Evolutionary conservation across 2,888 invertebrate genomes (phyloP), one percentile per base, ranked within the genome.

Genomic region (Dolichomitus sp.): DNA sequence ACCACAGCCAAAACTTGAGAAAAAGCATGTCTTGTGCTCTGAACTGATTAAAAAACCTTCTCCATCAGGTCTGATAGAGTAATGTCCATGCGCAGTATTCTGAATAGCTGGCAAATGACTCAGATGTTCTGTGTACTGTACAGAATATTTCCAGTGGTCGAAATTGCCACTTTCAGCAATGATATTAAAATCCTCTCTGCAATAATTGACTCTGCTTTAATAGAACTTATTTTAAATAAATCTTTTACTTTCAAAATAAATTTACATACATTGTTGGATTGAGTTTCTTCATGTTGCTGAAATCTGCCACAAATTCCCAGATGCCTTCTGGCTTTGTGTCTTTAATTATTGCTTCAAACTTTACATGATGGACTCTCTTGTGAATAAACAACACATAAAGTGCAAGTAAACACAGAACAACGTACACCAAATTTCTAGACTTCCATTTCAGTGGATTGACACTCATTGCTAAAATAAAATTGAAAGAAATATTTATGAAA

Each of bases 231-330:
- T 50, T 7, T 6, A 23, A 19, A 23, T 11, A 11, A 19, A 73
- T 74, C 50, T 79, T 27, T 57, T 17, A 6, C 2, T 6, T 0
- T 11, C 40, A 19, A 19, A 42, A 40, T 40, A 50, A 48, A 63
- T 66, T 19, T 86, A 95, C 96, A 95, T 94, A 97, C 97, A 97
- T 96, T 19, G 96, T 96, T 19, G 97, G 97, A 93, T 97, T 97
- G 40, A 97, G 93, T 85, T 94, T 94, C 88, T 95, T 95, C 95
- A 96, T 96, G 91, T 97, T 96, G 88, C 95, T 96, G 88, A 97
- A 97, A 93, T 97, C 97, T 0, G 97, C 96, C n/a, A 97, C 95
- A 92, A 95, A 97, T 91, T 96, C 96, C 97, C 97, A 97, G 42
- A 96, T 95, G 37, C 94, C 94, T 88, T 95, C 95, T 19, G 97